Conservation (phyloP, 2,113 vertebrate species). For the Lepus americanus region DNA sequence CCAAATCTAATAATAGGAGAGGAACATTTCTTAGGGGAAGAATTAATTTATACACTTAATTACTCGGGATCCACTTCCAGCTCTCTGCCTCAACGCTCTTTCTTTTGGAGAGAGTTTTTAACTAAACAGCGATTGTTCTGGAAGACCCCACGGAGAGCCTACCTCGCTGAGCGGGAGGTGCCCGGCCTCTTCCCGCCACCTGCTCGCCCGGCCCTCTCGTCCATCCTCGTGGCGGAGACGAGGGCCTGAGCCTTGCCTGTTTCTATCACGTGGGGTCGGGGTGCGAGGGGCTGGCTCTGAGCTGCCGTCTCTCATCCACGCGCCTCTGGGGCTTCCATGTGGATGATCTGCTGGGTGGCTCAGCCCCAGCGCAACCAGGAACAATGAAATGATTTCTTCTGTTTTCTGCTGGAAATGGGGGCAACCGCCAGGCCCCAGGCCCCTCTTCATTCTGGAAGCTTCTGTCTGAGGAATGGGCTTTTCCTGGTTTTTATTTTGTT, state of each 20-base stretch:
- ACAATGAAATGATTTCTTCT: conserved; percentile 37
- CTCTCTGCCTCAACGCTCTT: conserved; percentile 67
- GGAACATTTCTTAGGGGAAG: conserved; percentile 88
- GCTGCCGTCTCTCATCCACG: background rate
- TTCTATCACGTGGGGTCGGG: background rate
- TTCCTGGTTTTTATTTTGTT: background rate
- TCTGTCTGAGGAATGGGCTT: conserved; percentile 43
- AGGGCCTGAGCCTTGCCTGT: accelerated
- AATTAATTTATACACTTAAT: conserved; percentile 92
- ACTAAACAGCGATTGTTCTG: conserved; percentile 59
- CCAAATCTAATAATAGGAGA: conserved; percentile 88
- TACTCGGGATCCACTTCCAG: conserved; percentile 87
- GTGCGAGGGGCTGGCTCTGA: conserved; percentile 39
- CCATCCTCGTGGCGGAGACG: accelerated
- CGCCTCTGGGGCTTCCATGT: accelerated
- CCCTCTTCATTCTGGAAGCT: background rate
- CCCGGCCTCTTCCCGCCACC: background rate
- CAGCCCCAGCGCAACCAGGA: conserved; percentile 53
- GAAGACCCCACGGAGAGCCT: conserved; percentile 53
- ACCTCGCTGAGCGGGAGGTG: background rate
- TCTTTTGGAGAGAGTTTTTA: conserved; percentile 79
- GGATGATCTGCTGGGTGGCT: background rate
- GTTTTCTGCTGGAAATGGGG: background rate
- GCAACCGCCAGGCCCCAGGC: background rate
- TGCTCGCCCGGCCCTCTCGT: background rate